phyloP scores from a whole-genome alignment of 2,797 vertebrate species.

The Natrix natrix region DNA sequence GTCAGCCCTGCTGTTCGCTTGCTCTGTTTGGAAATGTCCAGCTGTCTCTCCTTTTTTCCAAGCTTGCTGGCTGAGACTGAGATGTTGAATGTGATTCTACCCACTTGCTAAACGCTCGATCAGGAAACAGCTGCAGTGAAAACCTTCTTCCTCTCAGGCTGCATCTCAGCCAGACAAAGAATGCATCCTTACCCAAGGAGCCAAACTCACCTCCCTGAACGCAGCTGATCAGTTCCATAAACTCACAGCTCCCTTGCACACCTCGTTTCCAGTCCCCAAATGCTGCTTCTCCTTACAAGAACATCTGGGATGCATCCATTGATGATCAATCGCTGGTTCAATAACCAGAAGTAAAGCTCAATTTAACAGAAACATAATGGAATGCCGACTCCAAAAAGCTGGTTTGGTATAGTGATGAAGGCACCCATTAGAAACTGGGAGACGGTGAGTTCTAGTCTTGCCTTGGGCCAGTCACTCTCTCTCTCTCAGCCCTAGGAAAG shows the following conservation, averaged over 20 bases:
- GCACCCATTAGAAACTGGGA: not conserved
- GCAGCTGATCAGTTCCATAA: not conserved
- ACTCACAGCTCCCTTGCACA: not conserved
- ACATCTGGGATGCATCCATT: not conserved
- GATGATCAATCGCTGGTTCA: not conserved
- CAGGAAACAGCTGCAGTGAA: not conserved
- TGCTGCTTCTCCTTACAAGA: not conserved
- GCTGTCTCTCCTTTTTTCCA: not conserved
- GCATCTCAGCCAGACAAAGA: not conserved
- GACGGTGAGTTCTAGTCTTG: not conserved
- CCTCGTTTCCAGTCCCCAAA: not conserved
- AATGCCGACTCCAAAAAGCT: not conserved
- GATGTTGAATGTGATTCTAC: not conserved
- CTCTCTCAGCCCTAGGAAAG: not conserved
- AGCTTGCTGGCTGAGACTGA: not conserved
- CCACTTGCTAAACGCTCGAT: not conserved
- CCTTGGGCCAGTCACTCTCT: not conserved
- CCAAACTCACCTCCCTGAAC: not conserved
- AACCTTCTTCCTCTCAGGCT: not conserved
- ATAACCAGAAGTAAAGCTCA: not conserved
- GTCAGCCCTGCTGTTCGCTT: not conserved
- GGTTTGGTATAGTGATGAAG: not conserved
- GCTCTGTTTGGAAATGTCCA: not conserved
- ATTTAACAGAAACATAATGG: not conserved
- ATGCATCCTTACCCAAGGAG: not conserved